phyloP scores from a whole-genome alignment of 53 echinoderm and acorn worm genomes.

The Mesocentrotus franciscanus region DNA sequence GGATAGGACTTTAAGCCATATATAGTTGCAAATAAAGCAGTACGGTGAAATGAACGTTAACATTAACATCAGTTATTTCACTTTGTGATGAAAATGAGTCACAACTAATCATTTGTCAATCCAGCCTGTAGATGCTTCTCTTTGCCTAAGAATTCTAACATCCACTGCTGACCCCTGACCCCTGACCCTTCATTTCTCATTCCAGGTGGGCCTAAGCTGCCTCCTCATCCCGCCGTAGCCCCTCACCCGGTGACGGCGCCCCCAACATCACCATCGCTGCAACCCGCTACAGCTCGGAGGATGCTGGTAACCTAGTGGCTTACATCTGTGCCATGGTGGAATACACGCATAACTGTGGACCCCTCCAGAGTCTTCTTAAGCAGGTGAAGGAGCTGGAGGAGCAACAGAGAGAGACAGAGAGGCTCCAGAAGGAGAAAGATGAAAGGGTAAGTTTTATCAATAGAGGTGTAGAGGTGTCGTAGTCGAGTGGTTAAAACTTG shows the following conservation, averaged over 20 bases:
- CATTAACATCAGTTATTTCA: too few relatives aligned
- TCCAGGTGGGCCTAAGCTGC: conserved; percentile 81
- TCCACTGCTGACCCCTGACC: neutral
- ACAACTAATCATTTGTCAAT: too few relatives aligned
- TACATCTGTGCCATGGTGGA: conserved; percentile 96
- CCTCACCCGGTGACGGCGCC: conserved; percentile 75
- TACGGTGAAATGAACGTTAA: too few relatives aligned
- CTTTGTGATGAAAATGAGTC: too few relatives aligned
- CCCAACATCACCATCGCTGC: conserved; percentile 95
- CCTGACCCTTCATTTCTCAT: too few relatives aligned
- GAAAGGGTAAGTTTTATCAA: conserved; percentile 81
- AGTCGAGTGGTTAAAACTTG: neutral
- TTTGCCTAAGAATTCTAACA: neutral
- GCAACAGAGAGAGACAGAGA: conserved; percentile 86
- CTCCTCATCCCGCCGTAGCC: conserved; percentile 85
- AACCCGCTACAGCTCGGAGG: conserved; percentile 98
- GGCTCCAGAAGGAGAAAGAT: conserved; percentile 92
- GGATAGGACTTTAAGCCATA: too few relatives aligned
- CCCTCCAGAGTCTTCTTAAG: conserved; percentile 76
- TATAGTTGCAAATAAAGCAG: too few relatives aligned
- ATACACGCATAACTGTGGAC: conserved; percentile 94
- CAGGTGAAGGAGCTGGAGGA: conserved; percentile 84
- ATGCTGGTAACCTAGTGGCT: conserved; percentile 92
- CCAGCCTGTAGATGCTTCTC: too few relatives aligned
- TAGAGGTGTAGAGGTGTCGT: neutral